phyloP scores from a whole-genome alignment of 2,888 invertebrate species.

The Nematopogon swammerdamellus region DNA sequence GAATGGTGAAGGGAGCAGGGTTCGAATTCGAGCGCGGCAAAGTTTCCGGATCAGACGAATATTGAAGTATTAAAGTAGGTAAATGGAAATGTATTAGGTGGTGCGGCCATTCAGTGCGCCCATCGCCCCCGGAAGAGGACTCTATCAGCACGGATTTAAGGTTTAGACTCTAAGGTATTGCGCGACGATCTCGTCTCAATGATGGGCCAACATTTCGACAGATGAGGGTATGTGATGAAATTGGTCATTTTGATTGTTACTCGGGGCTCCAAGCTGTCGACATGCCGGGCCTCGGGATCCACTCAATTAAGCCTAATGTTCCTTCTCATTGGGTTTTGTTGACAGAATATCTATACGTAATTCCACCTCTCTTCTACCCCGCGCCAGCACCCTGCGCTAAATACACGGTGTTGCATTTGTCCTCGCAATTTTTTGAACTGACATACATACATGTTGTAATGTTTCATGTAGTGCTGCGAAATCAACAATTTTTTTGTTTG shows the following conservation, averaged over 20 bases:
- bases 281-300: not conserved
- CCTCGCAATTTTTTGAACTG: no score
- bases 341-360: not conserved
- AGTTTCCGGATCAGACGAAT: not conserved
- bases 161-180: not conserved
- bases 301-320: not conserved
- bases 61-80: not conserved
- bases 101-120: not conserved
- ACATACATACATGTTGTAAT: no score
- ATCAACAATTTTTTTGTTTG: no score
- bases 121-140: not conserved
- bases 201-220: not conserved
- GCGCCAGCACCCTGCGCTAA: no score
- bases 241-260: not conserved
- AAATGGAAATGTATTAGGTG: not conserved
- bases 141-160: not conserved
- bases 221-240: not conserved
- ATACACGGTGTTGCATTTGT: no score
- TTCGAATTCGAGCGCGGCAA: not conserved
- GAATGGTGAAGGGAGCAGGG: no score
- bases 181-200: not conserved
- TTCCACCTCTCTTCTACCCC: no score
- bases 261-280: not conserved
- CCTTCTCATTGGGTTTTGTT: not conserved
- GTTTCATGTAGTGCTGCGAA: no score